Percentiles rank a stretch among this genome's conserved stretches.
phyloP scores from a whole-genome alignment of 2,888 invertebrate species.

The Himalopsyche anomala region DNA sequence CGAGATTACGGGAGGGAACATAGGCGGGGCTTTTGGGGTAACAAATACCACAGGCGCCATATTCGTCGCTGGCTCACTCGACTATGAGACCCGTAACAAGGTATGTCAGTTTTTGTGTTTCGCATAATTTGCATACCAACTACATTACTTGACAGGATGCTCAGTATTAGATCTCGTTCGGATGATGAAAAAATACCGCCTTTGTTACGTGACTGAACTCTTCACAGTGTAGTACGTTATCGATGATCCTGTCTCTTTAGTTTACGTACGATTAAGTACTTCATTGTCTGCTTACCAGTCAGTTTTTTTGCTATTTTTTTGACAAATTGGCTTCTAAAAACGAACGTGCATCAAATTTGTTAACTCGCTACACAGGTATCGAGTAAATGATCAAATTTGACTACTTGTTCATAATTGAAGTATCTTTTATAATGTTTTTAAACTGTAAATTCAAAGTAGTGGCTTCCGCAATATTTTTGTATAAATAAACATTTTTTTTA shows the following conservation, averaged over 20 bases:
- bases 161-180: constrained; percentile 10
- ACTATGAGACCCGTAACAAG: constrained; percentile 75
- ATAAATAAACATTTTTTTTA: no score
- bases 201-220: neutral
- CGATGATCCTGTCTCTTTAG: constrained; percentile 5
- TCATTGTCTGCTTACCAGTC: no score
- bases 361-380: no score
- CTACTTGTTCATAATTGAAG: no score
- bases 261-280: neutral
- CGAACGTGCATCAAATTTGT: no score
- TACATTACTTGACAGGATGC: constrained; percentile 5
- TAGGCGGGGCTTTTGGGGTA: constrained; percentile 76
- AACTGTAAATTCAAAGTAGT: no score
- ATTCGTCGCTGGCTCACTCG: constrained; percentile 76
- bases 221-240: neutral
- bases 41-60: constrained; percentile 77
- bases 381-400: no score
- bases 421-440: no score
- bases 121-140: constrained; percentile 21
- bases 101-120: constrained; percentile 69
- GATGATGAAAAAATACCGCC: neutral
- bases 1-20: constrained; percentile 77
- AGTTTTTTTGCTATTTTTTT: no score
- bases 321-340: no score
- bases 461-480: no score